Percentiles rank a stretch among this genome's conserved stretches.
Conservation (phyloP, 1,140 invertebrate species). For the Contarinia nasturtii region DNA sequence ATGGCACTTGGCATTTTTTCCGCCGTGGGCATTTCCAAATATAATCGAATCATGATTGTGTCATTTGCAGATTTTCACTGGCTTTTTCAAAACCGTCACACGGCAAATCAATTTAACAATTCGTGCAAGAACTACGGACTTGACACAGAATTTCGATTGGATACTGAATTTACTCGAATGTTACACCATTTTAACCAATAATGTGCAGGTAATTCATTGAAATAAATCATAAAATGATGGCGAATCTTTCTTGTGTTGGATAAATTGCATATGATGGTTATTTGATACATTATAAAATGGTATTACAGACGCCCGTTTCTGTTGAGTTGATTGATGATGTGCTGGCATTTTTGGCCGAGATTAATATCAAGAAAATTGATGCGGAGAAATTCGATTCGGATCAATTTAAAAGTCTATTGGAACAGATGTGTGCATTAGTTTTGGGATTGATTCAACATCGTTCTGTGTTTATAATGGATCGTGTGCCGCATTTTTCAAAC, state of each 20-base stretch:
- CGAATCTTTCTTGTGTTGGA: background rate
- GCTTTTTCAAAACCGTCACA: conserved; percentile 14
- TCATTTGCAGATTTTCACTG: conserved; percentile 17
- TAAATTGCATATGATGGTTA: background rate
- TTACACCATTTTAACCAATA: conserved; percentile 12
- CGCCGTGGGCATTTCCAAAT: background rate
- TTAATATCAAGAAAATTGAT: conserved; percentile 15
- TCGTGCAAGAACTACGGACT: background rate
- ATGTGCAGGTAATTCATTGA: conserved; percentile 11
- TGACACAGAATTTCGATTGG: conserved; percentile 3
- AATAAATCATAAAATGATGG: no score
- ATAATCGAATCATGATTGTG: background rate
- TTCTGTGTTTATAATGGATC: conserved; percentile 13
- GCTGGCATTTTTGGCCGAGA: conserved; percentile 12
- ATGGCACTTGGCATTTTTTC: background rate
- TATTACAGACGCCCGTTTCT: conserved; percentile 11
- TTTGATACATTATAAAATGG: no score
- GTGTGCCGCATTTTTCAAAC: conserved; percentile 14
- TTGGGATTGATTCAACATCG: conserved; percentile 13
- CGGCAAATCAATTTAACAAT: conserved; percentile 3
- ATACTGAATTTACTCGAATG: conserved; percentile 4
- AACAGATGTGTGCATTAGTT: conserved; percentile 10
- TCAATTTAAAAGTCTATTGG: conserved; percentile 11
- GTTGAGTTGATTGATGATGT: conserved; percentile 16
- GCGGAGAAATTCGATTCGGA: conserved; percentile 8